Base-by-base conservation (phyloP, 2,797 vertebrate genomes). In the Chaetophractus vellerosus region DNA sequence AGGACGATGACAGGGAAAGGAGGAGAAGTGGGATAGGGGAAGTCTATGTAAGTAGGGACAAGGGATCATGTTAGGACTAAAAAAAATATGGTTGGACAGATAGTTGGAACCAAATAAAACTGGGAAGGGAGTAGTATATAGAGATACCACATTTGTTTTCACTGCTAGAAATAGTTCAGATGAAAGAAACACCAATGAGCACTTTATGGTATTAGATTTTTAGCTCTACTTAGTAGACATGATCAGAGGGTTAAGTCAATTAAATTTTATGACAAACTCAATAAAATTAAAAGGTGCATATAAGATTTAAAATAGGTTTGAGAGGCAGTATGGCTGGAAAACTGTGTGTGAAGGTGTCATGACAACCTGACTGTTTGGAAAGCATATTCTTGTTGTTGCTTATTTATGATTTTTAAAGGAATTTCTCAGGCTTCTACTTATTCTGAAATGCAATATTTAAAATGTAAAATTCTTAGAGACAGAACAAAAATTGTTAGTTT, bases 361-460 rank as follows among this genome's bases (percentile, higher is more conserved):
- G 72, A 64, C 31, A 66, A 71, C 72, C 38, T 79, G 52, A 45
- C 33, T 23, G n/a, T 80, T 88, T 75, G n/a, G 50, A 36, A 91
- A 69, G 19, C 26, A 16, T 52, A 66, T 64, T 66, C 41, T 95
- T 94, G 4, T 23, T 68, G 91, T 95, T 78, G 24, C 14, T 95
- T 92, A n/a, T 79, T 94, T 88, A 57, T 41, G 52, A 59, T 57
- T 84, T 90, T 94, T 55, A 50, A 76, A 61, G 68, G 52, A 52
- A 14, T 88, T 95, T 82, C 48, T 92, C 24, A n/a, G 64, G 23
- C 86, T 79, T 93, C 26, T 21, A 38, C 71, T 88, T 96, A 38
- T 78, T 96, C 72, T 91, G 80, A 94, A 96, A 87, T 52, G 16
- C 52, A 74, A 12, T 11, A 78, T 80, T 71, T 93, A 90, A 90